Conservation (phyloP, 2,888 invertebrate genomes). For the Stenolophus ochropezus region DNA sequence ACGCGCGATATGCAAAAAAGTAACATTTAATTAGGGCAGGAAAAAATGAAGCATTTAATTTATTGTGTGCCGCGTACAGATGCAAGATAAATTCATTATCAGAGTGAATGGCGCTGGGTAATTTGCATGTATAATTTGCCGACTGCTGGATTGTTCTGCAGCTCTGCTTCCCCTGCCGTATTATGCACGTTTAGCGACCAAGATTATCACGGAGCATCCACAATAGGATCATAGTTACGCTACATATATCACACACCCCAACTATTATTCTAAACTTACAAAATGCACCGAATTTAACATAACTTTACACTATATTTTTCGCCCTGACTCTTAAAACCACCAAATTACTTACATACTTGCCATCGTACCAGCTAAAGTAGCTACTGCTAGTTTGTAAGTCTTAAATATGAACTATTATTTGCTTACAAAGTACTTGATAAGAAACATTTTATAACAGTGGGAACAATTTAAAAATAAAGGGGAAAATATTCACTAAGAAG, state of each 20-base stretch:
- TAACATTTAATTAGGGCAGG: constrained; percentile 40
- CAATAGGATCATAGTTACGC: not conserved
- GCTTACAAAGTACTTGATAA: too few species aligned
- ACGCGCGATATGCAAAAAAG: constrained; percentile 41
- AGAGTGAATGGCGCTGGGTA: constrained; percentile 44
- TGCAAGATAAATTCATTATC: constrained; percentile 58
- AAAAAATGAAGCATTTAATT: constrained; percentile 51
- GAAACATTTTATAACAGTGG: too few species aligned
- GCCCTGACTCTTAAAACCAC: too few species aligned
- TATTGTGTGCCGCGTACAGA: constrained; percentile 49
- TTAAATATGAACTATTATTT: too few species aligned
- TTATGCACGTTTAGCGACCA: constrained; percentile 17
- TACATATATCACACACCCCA: not conserved
- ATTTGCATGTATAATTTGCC: constrained; percentile 53
- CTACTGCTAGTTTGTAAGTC: too few species aligned
- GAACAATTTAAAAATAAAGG: too few species aligned
- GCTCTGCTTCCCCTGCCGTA: not conserved
- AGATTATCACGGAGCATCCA: constrained; percentile 11
- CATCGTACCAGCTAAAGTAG: too few species aligned
- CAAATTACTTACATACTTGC: too few species aligned
- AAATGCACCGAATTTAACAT: not conserved
- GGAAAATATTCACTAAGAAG: too few species aligned
- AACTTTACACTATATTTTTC: not conserved
- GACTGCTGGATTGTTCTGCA: not conserved
- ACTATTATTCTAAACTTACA: not conserved